A percentile compares a stretch with the other conserved stretches of the same genome.
These are phyloP conservation scores for Caracal caracal DNA, from an alignment of 2,113 vertebrate species.

Conservation along the genomic window DNA sequence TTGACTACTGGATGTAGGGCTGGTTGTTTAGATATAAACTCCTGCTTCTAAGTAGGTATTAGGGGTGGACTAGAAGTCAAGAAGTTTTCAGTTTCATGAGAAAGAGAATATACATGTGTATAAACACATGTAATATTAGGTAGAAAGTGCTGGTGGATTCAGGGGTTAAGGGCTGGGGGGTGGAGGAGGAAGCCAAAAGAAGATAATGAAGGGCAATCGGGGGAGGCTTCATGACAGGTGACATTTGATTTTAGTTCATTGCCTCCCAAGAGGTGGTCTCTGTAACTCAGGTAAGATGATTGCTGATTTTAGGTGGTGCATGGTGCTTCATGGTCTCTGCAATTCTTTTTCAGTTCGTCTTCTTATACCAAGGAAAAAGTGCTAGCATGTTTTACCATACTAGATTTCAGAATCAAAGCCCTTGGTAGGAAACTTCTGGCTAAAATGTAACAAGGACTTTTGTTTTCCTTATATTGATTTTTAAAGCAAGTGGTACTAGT, in stretches of 20 bases:
- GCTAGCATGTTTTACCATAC: not conserved
- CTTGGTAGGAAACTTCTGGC: not conserved
- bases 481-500: not conserved
- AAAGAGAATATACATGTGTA: not conserved
- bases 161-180: not conserved
- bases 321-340: not conserved
- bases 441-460: not conserved
- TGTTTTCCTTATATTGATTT: not conserved
- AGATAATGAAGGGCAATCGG: not conserved
- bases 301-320: not conserved
- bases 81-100: not conserved
- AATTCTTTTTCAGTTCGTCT: not conserved
- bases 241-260: not conserved
- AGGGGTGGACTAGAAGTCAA: not conserved
- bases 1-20: not conserved
- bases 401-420: not conserved
- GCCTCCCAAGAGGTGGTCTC: not conserved
- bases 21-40: not conserved
- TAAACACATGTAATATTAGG: not conserved
- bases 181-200: not conserved
- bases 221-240: not conserved
- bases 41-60: not conserved
- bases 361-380: not conserved
- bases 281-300: not conserved
- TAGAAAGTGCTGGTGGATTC: not conserved